A percentile compares a stretch with the other conserved stretches of the same genome.
These are phyloP conservation scores for Alviniconcha strummeri DNA, from an alignment of 2,888 invertebrate species.

Conservation along the genomic window DNA sequence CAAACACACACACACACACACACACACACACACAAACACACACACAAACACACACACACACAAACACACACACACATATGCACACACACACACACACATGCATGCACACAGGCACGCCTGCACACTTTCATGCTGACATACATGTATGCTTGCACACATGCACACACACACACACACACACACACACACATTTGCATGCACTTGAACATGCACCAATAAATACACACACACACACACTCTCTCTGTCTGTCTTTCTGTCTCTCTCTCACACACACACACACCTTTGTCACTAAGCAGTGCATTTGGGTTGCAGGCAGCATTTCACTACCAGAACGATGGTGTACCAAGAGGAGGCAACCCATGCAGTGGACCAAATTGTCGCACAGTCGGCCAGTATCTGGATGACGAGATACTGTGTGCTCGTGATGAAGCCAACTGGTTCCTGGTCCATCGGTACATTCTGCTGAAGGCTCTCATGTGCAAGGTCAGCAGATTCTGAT, in stretches of 20 bases:
- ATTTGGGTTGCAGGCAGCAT: conserved; percentile 58
- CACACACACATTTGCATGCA: too few relatives aligned
- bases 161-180: too few relatives aligned
- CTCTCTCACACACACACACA: too few relatives aligned
- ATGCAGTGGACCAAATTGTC: conserved; percentile 57
- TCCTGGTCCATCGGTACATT: conserved; percentile 60
- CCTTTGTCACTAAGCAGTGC: too few relatives aligned
- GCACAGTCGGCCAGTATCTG: conserved; percentile 46
- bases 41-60: too few relatives aligned
- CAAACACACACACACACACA: too few relatives aligned
- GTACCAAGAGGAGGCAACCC: conserved; percentile 62
- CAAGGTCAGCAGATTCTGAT: conserved; percentile 48
- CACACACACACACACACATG: too few relatives aligned
- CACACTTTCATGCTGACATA: neutral
- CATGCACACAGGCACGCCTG: neutral
- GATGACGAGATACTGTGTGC: conserved; percentile 55
- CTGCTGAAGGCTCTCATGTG: conserved; percentile 60
- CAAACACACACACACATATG: too few relatives aligned
- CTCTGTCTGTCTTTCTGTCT: too few relatives aligned
- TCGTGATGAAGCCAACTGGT: conserved; percentile 57
- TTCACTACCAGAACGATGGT: conserved; percentile 68
- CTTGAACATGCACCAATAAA: too few relatives aligned
- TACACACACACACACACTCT: too few relatives aligned
- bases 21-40: too few relatives aligned
- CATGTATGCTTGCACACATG: neutral